Conservation (phyloP, 2,113 vertebrate species). For the Cynoglossus semilaevis region DNA sequence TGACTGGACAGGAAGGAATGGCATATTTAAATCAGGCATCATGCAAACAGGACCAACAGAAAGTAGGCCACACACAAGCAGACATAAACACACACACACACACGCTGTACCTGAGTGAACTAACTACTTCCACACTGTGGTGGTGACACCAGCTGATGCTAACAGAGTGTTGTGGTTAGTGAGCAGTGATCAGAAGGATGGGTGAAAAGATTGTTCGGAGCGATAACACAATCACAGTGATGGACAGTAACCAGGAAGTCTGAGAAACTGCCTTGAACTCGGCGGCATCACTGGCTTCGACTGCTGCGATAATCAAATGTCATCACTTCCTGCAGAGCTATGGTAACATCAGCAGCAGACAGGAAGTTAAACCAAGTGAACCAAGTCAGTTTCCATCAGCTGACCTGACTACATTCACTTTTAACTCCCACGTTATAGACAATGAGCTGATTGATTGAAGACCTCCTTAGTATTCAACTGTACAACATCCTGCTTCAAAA, state of each 20-base stretch:
- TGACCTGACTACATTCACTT: no score
- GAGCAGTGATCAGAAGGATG: conserved; percentile 40
- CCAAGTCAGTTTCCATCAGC: no score
- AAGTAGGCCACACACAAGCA: conserved; percentile 22
- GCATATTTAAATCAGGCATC: conserved; percentile 60
- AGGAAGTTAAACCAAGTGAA: no score
- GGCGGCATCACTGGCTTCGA: no score
- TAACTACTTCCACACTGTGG: conserved; percentile 31
- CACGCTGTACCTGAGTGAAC: conserved; percentile 34
- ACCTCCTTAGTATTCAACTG: no score
- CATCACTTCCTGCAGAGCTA: neutral
- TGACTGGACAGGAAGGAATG: conserved; percentile 14
- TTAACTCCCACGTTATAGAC: no score
- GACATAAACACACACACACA: conserved; percentile 10
- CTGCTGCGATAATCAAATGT: no score
- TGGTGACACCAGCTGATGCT: conserved; percentile 29
- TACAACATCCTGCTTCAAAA: no score
- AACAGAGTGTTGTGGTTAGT: conserved; percentile 26
- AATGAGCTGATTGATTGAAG: no score
- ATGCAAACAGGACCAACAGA: conserved; percentile 55
- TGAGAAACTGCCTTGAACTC: neutral
- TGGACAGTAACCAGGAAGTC: neutral
- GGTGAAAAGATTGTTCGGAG: conserved; percentile 4
- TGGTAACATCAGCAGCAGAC: neutral
- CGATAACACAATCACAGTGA: no score